Base-by-base conservation (phyloP, 2,113 vertebrate species). In the Entelurus aequoreus region DNA sequence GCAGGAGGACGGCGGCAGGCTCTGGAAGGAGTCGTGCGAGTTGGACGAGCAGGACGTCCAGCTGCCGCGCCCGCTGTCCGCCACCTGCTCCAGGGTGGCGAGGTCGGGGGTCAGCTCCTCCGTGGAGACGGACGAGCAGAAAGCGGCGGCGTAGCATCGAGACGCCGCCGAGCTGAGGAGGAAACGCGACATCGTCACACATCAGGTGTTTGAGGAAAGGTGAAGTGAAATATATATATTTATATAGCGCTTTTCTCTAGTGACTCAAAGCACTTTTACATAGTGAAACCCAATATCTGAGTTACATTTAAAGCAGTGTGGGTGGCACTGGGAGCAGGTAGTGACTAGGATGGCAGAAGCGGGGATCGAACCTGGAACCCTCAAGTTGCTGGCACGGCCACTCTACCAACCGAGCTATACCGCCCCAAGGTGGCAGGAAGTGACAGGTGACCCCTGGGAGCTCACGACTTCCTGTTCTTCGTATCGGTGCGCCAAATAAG, bases 31-130 rank as follows among this genome's bases (percentile, higher is more conserved):
- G 83, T 99, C 96, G 48, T 99, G 95, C 55, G 95, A 97, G 63
- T 90, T 97, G 79, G 94, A 97, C 5, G 96, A 98, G 87, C 94
- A 97, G 13, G 96, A 98, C 15, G 95, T 99, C 96, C 96, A 99
- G 86, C 95, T 99, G 54, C 95, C 95, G 13, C 94, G 93, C 48
- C 96, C 96, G 12, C 96, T 98, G 66, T 99, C 95, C 0, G 87
- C 94, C 42, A 83, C 87, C 0, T 92, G 89, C 82, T 96, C 95
- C 8, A 93, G 68, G 0, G 80, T 87, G 66, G 90, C 66, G 40
- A 93, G 93, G n/a, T 97, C 94, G 0, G 92, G 93, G 62, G 91
- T 90, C 82, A 95, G 92, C 90, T 97, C 95, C 75, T 97, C 94
- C 0, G 66, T 93, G 56, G 94, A 95, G 88, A 88, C 53, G 64